These are phyloP conservation scores for Anthophora plumipes DNA, from an alignment of 2,888 invertebrate genomes.

Conservation along the genomic window DNA sequence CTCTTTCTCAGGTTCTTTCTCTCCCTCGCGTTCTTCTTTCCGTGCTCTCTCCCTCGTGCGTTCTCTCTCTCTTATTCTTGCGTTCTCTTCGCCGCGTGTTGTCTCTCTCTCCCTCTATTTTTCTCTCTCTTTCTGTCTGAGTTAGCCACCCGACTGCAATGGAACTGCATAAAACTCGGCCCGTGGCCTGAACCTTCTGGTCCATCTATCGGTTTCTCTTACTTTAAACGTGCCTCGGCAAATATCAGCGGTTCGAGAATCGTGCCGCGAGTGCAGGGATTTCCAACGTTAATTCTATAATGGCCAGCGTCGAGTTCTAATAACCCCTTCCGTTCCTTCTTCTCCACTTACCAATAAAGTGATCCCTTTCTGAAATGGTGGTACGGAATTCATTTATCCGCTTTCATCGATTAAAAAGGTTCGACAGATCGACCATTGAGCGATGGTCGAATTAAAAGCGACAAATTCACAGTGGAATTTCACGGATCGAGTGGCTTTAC, in stretches of 20 bases:
- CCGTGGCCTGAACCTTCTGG: not conserved
- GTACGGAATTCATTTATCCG: slow-evolving; percentile 49
- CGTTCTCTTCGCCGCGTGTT: too few relatives aligned
- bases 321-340: slow-evolving; percentile 10
- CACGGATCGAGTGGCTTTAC: not conserved
- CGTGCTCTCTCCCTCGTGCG: too few relatives aligned
- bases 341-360: slow-evolving; percentile 11
- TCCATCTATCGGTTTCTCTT: slow-evolving; percentile 55
- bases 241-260: slow-evolving; percentile 46
- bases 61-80: too few relatives aligned
- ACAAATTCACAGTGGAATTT: not conserved
- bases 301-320: slow-evolving; percentile 45
- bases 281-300: slow-evolving; percentile 56
- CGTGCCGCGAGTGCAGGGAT: slow-evolving; percentile 30
- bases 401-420: slow-evolving; percentile 18
- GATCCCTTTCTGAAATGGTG: slow-evolving; percentile 35
- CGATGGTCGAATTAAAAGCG: not conserved
- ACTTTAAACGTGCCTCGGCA: slow-evolving; percentile 57
- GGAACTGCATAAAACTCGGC: slow-evolving; percentile 39
- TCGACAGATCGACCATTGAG: not conserved
- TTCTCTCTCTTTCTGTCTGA: not conserved
- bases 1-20: too few relatives aligned
- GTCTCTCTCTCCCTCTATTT: slow-evolving; percentile 10
- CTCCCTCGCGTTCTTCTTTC: too few relatives aligned
- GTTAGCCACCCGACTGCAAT: slow-evolving; percentile 33